Conservation (phyloP, 2,113 vertebrate genomes). For the Psittacula cyanocephala region DNA sequence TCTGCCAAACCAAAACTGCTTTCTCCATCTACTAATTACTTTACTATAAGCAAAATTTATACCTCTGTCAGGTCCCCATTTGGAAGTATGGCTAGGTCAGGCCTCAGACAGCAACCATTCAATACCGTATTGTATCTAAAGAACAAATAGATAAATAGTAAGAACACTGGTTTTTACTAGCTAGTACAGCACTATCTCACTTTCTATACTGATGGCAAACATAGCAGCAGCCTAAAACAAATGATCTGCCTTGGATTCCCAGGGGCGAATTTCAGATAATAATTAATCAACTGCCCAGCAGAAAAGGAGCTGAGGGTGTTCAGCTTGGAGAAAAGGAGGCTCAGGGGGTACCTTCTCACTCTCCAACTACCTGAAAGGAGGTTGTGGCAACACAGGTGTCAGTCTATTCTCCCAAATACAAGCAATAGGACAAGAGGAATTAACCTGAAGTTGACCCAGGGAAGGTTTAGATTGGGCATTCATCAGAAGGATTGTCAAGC, state of each 20-base stretch:
- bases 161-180: background rate
- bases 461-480: background rate
- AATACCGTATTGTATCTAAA: conserved; percentile 86
- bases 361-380: background rate
- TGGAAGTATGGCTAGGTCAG: conserved; percentile 87
- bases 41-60: background rate
- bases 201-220: background rate
- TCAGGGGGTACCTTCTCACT: background rate
- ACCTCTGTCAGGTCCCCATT: conserved; percentile 91
- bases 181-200: background rate
- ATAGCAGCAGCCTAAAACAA: background rate
- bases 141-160: background rate
- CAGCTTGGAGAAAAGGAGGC: background rate
- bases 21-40: background rate
- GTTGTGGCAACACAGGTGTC: background rate
- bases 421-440: background rate
- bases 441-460: background rate
- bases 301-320: background rate
- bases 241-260: background rate
- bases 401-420: background rate
- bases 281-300: background rate
- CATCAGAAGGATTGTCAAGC: background rate
- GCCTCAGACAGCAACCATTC: conserved; percentile 86
- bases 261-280: background rate
- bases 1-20: background rate